Conservation (phyloP, 2,888 invertebrate genomes). For the Lasioglossum oenotherae region DNA sequence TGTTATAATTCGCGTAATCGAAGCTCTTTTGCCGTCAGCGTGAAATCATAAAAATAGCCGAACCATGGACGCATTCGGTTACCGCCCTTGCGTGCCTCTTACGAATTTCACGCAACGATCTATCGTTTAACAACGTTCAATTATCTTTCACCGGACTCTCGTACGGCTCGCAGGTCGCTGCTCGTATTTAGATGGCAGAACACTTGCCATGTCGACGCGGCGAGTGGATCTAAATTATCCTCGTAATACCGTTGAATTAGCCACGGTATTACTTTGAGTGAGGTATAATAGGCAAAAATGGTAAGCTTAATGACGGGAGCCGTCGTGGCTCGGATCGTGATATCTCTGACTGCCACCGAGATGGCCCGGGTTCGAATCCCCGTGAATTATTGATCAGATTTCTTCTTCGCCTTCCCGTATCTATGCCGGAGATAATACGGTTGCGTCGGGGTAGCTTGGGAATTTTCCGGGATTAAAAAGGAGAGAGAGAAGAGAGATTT, state of each 20-base stretch:
- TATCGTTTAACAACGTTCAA: conserved; percentile 17
- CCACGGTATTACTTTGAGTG: neutral
- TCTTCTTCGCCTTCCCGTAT: neutral
- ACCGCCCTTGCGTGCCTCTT: conserved; percentile 23
- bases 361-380: neutral
- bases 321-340: neutral
- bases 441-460: neutral
- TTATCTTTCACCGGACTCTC: neutral
- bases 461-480: neutral
- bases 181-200: neutral
- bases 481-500: neutral
- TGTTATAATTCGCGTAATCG: conserved; percentile 62
- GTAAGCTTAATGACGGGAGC: neutral
- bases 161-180: neutral
- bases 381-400: neutral
- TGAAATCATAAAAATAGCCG: conserved; percentile 54
- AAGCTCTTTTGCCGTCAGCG: conserved; percentile 48
- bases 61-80: conserved; percentile 43
- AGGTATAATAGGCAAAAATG: neutral
- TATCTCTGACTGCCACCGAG: neutral
- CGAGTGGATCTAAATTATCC: neutral
- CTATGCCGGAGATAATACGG: neutral
- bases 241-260: neutral
- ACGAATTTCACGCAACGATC: conserved; percentile 19
- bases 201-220: neutral